A percentile compares a stretch with the other conserved stretches of the same genome.
Conservation (phyloP, 2,888 invertebrate genomes). For the Mesorhabditis spiculigera region DNA sequence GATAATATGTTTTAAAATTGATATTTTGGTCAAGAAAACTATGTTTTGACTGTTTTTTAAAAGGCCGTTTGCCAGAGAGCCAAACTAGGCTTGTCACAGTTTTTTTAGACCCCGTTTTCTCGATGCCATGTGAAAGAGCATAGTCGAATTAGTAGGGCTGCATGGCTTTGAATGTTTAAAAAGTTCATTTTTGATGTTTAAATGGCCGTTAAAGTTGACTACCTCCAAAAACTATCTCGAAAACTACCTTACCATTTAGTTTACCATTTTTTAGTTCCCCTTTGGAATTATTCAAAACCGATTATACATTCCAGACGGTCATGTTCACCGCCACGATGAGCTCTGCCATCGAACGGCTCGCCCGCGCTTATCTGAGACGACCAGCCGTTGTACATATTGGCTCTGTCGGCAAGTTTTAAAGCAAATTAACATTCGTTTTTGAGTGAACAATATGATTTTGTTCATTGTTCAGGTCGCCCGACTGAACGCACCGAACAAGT, state of each 20-base stretch:
- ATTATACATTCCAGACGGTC: conserved; percentile 72
- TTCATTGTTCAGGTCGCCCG: conserved; percentile 68
- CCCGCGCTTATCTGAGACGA: conserved; percentile 85
- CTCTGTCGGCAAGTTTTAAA: conserved; percentile 70
- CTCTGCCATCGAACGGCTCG: conserved; percentile 90
- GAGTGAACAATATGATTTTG: too few relatives aligned
- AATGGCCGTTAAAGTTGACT: too few relatives aligned
- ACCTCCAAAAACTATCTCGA: too few relatives aligned
- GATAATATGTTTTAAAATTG: too few relatives aligned
- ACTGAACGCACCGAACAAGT: conserved; percentile 91
- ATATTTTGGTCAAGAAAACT: not conserved
- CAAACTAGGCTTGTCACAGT: not conserved
- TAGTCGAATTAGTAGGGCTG: too few relatives aligned
- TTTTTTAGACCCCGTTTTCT: too few relatives aligned
- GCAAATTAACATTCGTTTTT: too few relatives aligned
- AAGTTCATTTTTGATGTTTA: too few relatives aligned
- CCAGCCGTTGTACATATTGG: conserved; percentile 97
- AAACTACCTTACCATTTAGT: too few relatives aligned
- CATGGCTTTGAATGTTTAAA: too few relatives aligned
- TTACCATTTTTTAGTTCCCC: not conserved
- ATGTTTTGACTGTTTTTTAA: not conserved
- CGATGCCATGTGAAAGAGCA: too few relatives aligned
- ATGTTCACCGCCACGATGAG: conserved; percentile 99
- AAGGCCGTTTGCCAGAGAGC: not conserved
- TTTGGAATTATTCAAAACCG: not conserved